phyloP scores from a whole-genome alignment of 2,113 vertebrate species.

The Trogon melanurus region DNA sequence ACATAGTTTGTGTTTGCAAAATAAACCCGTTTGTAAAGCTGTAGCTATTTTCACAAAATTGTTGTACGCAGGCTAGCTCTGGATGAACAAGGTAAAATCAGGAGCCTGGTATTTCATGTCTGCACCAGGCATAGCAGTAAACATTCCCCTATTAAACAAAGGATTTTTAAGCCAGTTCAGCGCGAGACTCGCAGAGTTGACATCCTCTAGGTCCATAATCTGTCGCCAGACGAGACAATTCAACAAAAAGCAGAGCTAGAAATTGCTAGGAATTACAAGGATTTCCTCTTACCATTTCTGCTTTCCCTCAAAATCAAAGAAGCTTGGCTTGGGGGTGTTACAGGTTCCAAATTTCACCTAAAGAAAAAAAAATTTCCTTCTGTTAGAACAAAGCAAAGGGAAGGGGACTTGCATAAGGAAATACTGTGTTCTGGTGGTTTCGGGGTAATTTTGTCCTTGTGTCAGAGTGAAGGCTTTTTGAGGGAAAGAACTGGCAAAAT shows the following conservation, averaged over 20 bases:
- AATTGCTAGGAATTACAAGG: constrained; percentile 7
- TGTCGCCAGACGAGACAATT: not conserved
- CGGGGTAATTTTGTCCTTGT: not conserved
- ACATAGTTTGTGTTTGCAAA: not conserved
- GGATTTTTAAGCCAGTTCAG: not conserved
- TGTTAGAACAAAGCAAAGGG: constrained; percentile 5
- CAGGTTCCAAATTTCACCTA: constrained; percentile 95
- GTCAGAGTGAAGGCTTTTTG: not conserved
- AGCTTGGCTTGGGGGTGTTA: constrained; percentile 91
- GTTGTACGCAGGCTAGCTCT: not conserved
- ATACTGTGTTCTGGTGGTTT: not conserved
- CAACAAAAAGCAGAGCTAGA: constrained; percentile 29
- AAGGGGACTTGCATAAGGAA: not conserved
- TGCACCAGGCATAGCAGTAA: not conserved
- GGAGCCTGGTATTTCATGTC: not conserved
- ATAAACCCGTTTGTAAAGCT: not conserved
- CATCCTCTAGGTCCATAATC: not conserved
- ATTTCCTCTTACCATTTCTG: constrained; percentile 92
- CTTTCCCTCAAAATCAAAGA: constrained; percentile 98
- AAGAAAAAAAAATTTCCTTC: constrained; percentile 16
- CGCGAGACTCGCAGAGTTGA: not conserved
- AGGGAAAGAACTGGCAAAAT: not conserved
- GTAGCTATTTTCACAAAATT: not conserved
- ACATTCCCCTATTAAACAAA: not conserved
- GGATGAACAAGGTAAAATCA: not conserved